A percentile compares a stretch with the other conserved stretches of the same genome.
These are phyloP conservation scores for Brotula barbata DNA, from an alignment of 2,797 vertebrate species.

Conservation along the genomic window DNA sequence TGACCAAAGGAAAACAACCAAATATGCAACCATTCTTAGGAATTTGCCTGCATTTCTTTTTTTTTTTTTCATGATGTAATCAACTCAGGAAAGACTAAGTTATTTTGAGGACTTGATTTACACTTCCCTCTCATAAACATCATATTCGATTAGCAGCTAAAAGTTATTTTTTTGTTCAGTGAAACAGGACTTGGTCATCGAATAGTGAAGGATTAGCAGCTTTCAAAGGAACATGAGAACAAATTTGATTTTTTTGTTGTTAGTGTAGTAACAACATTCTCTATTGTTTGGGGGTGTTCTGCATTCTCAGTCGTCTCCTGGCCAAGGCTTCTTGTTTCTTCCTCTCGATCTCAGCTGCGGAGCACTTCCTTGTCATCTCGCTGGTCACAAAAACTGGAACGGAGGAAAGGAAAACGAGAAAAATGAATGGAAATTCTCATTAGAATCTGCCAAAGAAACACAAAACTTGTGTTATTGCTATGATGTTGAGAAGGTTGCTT, in stretches of 20 bases:
- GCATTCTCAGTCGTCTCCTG: slow-evolving; percentile 82
- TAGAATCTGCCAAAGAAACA: too few species aligned
- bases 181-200: neutral
- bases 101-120: neutral
- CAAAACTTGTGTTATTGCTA: neutral
- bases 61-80: slow-evolving; percentile 4
- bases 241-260: too few species aligned
- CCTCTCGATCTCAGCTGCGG: slow-evolving; percentile 88
- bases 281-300: slow-evolving; percentile 68
- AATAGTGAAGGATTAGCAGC: too few species aligned
- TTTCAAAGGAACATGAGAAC: too few species aligned
- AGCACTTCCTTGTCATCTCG: slow-evolving; percentile 81
- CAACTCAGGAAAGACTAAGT: slow-evolving; percentile 1
- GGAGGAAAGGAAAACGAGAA: slow-evolving; percentile 34
- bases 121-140: neutral
- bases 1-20: neutral
- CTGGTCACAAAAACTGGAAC: slow-evolving; percentile 80
- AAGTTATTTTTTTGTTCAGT: neutral
- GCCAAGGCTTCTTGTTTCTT: slow-evolving; percentile 93
- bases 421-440: slow-evolving; percentile 17
- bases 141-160: slow-evolving; percentile 28
- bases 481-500: slow-evolving; percentile 18
- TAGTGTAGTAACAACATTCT: neutral
- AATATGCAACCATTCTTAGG: slow-evolving; percentile 6
- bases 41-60: slow-evolving; percentile 1